Percentiles rank a stretch among this genome's conserved stretches.
phyloP scores from a whole-genome alignment of 30 jellyfish, hydroid and myxozoan genomes.

The Sanderia malayensis region DNA sequence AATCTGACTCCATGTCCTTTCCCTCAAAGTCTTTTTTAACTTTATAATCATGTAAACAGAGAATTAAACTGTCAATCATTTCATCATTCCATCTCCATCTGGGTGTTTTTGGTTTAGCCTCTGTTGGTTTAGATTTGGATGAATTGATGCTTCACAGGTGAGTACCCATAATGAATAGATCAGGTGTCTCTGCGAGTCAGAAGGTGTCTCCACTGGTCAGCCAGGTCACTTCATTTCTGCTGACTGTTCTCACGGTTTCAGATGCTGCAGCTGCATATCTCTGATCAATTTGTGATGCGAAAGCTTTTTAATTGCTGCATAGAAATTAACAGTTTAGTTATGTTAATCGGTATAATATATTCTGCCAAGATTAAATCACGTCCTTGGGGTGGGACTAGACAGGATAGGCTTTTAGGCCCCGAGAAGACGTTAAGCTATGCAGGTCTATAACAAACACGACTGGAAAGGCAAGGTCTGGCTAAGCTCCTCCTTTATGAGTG shows the following conservation, averaged over 20 bases:
- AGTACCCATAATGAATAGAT: background rate
- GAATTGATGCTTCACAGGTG: background rate
- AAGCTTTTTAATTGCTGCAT: constrained; percentile 2
- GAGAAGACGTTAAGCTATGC: too few relatives aligned
- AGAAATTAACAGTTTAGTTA: constrained; percentile 2
- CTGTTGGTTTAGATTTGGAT: constrained; percentile 2
- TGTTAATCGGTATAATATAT: background rate
- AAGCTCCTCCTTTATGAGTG: too few relatives aligned
- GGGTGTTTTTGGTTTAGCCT: constrained; percentile 11
- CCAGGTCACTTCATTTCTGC: background rate
- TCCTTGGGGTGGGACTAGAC: constrained; percentile 5
- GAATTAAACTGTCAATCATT: constrained; percentile 27
- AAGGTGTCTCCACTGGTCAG: background rate
- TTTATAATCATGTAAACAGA: constrained; percentile 15
- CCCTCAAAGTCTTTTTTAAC: too few relatives aligned
- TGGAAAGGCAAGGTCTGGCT: too few relatives aligned
- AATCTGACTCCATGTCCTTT: too few relatives aligned
- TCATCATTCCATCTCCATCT: constrained; percentile 45
- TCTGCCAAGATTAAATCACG: constrained; percentile 3
- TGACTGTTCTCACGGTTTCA: too few relatives aligned
- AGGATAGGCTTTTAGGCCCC: too few relatives aligned
- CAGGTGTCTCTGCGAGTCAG: background rate
- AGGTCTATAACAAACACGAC: too few relatives aligned
- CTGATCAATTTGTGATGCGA: constrained; percentile 5
- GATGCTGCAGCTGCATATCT: too few relatives aligned